A percentile compares a stretch with the other conserved stretches of the same genome.
Conservation (phyloP, 2,113 vertebrate species). For the Nothocercus nigrocapillus region DNA sequence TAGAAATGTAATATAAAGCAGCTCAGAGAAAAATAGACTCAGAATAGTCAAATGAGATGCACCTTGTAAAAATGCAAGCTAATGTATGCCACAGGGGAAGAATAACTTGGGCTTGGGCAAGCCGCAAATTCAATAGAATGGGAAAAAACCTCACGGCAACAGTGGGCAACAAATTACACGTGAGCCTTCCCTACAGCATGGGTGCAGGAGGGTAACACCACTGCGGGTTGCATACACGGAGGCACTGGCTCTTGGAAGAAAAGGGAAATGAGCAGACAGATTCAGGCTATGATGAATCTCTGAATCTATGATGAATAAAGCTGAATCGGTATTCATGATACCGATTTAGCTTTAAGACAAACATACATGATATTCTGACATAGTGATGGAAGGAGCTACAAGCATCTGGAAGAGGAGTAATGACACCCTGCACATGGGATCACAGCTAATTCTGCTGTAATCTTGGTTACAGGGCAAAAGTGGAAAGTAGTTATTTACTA, state of each 20-base stretch:
- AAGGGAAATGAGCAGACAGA: background rate
- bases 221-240: background rate
- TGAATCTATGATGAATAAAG: no score
- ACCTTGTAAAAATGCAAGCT: constrained; percentile 43
- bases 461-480: background rate
- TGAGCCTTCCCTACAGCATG: background rate
- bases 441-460: background rate
- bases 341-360: constrained; percentile 7
- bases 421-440: background rate
- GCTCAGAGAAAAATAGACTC: background rate
- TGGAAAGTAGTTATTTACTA: background rate
- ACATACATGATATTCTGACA: background rate
- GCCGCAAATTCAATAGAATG: constrained; percentile 37
- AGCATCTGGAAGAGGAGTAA: background rate
- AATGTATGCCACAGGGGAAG: constrained; percentile 27
- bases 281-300: background rate
- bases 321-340: background rate
- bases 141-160: constrained; percentile 21
- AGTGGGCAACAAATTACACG: constrained; percentile 8
- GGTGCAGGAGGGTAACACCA: background rate
- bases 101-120: constrained; percentile 23
- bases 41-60: constrained; percentile 45
- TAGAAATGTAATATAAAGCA: background rate
- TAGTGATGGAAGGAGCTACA: background rate
- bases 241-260: background rate